A percentile compares a stretch with the other conserved stretches of the same genome.
Evolutionary conservation across 2,888 invertebrate genomes (phyloP).

Genomic region (Drosophila suboccidentalis): DNA sequence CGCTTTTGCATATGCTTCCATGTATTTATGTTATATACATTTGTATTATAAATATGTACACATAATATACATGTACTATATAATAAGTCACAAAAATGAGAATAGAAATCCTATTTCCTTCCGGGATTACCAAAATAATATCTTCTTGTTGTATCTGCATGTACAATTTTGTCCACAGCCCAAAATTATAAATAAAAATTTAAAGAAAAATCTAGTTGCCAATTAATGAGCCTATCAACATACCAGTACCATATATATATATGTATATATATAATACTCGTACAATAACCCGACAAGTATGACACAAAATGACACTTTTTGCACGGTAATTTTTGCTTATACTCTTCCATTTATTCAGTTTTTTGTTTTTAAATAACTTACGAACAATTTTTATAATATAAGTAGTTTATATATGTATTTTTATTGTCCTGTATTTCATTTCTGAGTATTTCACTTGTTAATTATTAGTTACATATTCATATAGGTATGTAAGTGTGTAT

Average conservation of each 20-base stretch:
- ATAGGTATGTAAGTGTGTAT: constrained; percentile 22
- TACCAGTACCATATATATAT: not conserved
- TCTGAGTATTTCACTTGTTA: constrained; percentile 65
- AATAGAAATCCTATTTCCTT: not conserved
- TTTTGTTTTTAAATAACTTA: constrained; percentile 51
- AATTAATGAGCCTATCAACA: not conserved
- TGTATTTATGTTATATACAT: not conserved
- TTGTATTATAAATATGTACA: not conserved
- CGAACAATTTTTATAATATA: constrained; percentile 50
- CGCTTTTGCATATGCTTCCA: constrained; percentile 17
- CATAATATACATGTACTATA: too few species aligned
- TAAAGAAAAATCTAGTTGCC: not conserved
- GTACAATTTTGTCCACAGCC: too few species aligned
- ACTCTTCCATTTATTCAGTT: constrained; percentile 23
- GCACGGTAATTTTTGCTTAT: not conserved
- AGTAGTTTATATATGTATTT: constrained; percentile 53
- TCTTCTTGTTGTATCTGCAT: not conserved
- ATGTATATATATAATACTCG: not conserved
- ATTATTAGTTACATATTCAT: constrained; percentile 41
- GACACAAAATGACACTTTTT: not conserved
- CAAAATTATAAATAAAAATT: not conserved
- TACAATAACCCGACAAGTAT: not conserved
- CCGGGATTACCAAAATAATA: not conserved
- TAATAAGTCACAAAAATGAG: too few species aligned
- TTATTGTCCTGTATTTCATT: constrained; percentile 73